These are phyloP conservation scores for Cenopis cana DNA, from an alignment of 2,888 invertebrate genomes.

Conservation along the genomic window DNA sequence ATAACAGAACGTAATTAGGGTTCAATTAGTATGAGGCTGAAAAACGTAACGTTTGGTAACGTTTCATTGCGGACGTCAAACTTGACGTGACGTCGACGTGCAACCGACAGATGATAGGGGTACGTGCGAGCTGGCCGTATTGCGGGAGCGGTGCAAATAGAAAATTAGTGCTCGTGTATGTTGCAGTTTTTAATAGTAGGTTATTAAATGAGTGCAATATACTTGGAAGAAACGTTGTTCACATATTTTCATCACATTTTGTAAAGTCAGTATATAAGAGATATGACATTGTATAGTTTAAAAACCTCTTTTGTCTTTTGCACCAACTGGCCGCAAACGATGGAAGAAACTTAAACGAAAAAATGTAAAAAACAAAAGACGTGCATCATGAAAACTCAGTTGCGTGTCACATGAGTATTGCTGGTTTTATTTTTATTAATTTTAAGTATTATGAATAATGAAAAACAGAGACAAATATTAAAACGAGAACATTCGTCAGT, in stretches of 20 bases:
- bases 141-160: slow-evolving; percentile 45
- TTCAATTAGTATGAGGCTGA: slow-evolving; percentile 40
- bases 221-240: neutral
- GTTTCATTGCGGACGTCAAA: slow-evolving; percentile 41
- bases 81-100: slow-evolving; percentile 72
- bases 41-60: slow-evolving; percentile 44
- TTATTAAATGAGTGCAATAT: neutral
- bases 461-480: too few species aligned
- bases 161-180: slow-evolving; percentile 11
- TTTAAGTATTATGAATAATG: too few species aligned
- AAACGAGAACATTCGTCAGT: too few species aligned
- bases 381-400: neutral
- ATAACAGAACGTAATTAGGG: slow-evolving; percentile 43
- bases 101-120: slow-evolving; percentile 79
- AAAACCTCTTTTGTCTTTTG: neutral
- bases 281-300: neutral
- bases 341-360: neutral
- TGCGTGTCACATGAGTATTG: too few species aligned
- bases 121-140: slow-evolving; percentile 61
- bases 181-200: neutral
- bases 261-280: too few species aligned
- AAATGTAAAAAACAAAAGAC: neutral
- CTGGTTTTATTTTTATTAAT: too few species aligned
- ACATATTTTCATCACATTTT: neutral
- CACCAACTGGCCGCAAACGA: neutral